Percentiles rank a stretch among this genome's conserved stretches.
Conservation (phyloP, 1,140 invertebrate species). For the Aplysia californica region DNA sequence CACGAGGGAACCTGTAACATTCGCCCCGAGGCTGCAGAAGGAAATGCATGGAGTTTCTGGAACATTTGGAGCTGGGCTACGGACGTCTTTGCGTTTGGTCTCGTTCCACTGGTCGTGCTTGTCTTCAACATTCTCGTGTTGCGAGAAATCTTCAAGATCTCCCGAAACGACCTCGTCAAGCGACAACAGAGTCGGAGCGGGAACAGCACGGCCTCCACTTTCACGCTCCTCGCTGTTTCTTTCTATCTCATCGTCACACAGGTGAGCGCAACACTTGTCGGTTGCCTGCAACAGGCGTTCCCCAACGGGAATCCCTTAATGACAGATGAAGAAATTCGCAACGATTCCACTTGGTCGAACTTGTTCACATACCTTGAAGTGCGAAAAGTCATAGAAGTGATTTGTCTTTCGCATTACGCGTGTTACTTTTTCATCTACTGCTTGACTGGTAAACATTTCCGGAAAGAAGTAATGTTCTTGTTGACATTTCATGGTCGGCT, state of each 20-base stretch:
- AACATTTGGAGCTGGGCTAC: conserved; percentile 48
- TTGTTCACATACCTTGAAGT: conserved; percentile 50
- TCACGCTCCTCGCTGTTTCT: conserved; percentile 54
- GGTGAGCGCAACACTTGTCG: conserved; percentile 51
- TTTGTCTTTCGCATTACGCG: conserved; percentile 60
- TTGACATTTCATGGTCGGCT: conserved; percentile 31
- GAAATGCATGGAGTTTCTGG: conserved; percentile 43
- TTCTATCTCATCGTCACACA: conserved; percentile 59
- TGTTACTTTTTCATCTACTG: conserved; percentile 60
- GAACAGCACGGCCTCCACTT: conserved; percentile 48
- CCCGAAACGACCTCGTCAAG: conserved; percentile 33
- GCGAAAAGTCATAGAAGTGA: conserved; percentile 50
- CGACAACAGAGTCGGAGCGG: conserved; percentile 25
- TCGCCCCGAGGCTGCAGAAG: conserved; percentile 34
- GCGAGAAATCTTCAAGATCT: conserved; percentile 45
- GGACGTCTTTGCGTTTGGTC: conserved; percentile 49
- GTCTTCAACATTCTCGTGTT: conserved; percentile 55
- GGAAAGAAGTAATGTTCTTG: conserved; percentile 46
- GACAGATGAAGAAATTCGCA: conserved; percentile 33
- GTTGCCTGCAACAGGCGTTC: conserved; percentile 38
- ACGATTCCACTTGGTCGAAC: conserved; percentile 44
- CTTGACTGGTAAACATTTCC: conserved; percentile 55
- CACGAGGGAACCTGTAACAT: conserved; percentile 37
- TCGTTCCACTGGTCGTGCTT: conserved; percentile 51
- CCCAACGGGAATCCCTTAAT: conserved; percentile 24